Base-by-base conservation (phyloP, 2,797 vertebrate species). In the Staurois parvus region DNA sequence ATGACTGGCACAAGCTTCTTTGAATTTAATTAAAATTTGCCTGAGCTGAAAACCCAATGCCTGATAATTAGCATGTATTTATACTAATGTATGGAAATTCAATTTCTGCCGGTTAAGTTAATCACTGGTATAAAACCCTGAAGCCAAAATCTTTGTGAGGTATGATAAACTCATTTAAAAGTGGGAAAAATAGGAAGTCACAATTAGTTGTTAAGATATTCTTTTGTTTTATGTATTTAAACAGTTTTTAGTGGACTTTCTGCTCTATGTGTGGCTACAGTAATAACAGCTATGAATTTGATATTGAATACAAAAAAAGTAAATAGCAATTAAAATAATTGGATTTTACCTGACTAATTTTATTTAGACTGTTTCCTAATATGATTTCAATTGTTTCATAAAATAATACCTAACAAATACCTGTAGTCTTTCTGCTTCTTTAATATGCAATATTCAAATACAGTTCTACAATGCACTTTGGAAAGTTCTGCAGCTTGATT, bases 31-130 rank as follows among this genome's bases (percentile, higher is more conserved):
- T 81, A 86, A 78, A 73, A 86, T 76, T 81, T 64, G 40, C 72
- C 40, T 37, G 73, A 81, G 72, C 67, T 72, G 24, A 40, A 75
- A 77, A 52, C 79, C 19, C 42, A 82, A 62, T 32, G 37, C 28
- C 34, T 66, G 29, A 76, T 72, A 82, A 77, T 86, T 82, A 82
- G 19, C 45, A 86, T 77, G 79, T 66, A 86, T 86, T 86, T 86
- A 81, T 86, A 83, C 85, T 66, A 83, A 78, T 86, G 80, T 79
- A 79, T 83, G 80, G 75, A 83, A 86, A 86, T 83, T 78, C 59
- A 79, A 83, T 86, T 83, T 73, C 56, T 83, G 40, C 69, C 32
- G 56, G 24, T 74, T 83, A 79, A 83, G 75, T 64, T 83, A 86
- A 86, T 83, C 75, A 78, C 72, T 86, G 56, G 80, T 67, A 21